phyloP scores from a whole-genome alignment of 1,140 invertebrate species.

The Sarcophaga peregrina region DNA sequence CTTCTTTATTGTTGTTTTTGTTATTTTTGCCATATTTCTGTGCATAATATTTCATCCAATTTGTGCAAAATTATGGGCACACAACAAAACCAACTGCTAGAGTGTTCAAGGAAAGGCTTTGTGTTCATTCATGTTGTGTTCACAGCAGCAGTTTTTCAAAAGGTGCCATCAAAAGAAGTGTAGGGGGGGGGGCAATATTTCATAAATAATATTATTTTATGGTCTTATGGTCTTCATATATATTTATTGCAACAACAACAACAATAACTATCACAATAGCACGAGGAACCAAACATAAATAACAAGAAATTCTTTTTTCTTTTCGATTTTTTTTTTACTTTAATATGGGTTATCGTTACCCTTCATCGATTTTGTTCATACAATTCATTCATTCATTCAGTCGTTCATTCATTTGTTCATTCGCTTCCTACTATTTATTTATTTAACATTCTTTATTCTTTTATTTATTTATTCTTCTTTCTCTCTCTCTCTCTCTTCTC shows the following conservation, averaged over 20 bases:
- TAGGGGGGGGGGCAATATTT: neutral
- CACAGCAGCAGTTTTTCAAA: neutral
- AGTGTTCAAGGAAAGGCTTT: neutral
- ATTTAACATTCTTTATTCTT: neutral
- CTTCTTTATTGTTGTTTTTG: no score
- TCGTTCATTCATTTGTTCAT: neutral
- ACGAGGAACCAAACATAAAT: no score
- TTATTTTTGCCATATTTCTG: no score
- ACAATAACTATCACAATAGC: neutral
- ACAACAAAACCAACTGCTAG: no score
- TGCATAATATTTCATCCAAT: neutral
- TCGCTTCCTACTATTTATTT: neutral
- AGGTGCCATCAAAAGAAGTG: neutral
- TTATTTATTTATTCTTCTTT: neutral
- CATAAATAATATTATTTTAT: conserved; percentile 3
- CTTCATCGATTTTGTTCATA: conserved; percentile 17
- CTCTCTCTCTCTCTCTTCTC: neutral
- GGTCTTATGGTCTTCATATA: neutral
- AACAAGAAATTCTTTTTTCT: no score
- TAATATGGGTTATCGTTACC: conserved; percentile 6
- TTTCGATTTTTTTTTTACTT: no score
- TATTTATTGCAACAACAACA: conserved; percentile 1
- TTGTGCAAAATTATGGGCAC: neutral
- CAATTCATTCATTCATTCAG: no score
- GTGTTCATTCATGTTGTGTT: neutral